Conservation (phyloP, 2,113 vertebrate species). For the Macheiramphus alcinus region DNA sequence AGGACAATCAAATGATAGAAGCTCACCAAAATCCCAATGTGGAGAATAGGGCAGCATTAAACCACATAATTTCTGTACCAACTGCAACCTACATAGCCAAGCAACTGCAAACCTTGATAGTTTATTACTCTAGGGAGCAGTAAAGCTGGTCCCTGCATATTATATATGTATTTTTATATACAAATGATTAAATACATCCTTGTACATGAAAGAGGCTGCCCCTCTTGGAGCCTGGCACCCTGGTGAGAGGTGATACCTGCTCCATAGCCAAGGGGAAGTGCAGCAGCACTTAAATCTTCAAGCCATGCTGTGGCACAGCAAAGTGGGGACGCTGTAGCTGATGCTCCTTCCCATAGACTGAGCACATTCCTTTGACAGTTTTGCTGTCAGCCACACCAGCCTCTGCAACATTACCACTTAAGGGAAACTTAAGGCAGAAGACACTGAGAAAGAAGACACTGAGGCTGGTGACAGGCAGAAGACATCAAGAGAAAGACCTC, state of each 20-base stretch:
- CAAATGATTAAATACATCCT: neutral
- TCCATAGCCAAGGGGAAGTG: no score
- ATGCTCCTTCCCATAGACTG: neutral
- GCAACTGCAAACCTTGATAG: neutral
- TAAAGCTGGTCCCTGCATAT: neutral
- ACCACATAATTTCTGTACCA: neutral
- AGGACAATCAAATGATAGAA: neutral
- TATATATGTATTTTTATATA: neutral
- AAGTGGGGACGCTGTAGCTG: rapidly evolving
- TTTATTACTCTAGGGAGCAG: neutral
- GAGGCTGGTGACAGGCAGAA: neutral
- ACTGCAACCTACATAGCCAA: neutral
- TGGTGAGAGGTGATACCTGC: neutral
- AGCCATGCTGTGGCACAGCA: neutral
- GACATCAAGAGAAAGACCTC: neutral
- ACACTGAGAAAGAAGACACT: no score
- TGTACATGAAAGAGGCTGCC: neutral
- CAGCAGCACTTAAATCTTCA: neutral
- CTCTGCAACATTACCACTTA: neutral
- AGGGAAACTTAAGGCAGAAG: neutral
- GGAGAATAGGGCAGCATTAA: neutral
- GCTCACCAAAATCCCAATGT: neutral
- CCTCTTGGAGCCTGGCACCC: neutral
- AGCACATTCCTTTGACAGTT: neutral
- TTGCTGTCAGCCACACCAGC: neutral